phyloP scores from a whole-genome alignment of 92 coral and sea anemone genomes.

The Muricea muricata region DNA sequence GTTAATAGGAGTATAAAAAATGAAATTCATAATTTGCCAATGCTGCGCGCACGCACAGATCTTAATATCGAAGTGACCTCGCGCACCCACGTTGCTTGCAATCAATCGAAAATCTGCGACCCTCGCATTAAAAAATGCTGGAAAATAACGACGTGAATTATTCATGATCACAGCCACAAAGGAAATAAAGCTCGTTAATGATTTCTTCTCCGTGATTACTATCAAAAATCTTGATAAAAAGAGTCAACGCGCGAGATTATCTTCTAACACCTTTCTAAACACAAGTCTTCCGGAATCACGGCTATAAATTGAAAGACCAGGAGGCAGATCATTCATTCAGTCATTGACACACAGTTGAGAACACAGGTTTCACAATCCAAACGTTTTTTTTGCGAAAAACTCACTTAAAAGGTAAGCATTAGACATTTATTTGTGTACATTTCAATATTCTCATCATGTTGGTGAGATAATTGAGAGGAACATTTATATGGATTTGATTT shows the following conservation, averaged over 20 bases:
- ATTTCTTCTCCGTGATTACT: neutral
- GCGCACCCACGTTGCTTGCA: neutral
- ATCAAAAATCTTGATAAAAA: constrained; percentile 11
- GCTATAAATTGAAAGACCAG: constrained; percentile 1
- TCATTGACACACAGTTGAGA: neutral
- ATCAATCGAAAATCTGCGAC: neutral
- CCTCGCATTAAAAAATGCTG: neutral
- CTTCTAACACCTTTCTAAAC: neutral
- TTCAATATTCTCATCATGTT: neutral
- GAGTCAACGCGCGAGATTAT: neutral
- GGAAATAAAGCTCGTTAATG: constrained; percentile 5
- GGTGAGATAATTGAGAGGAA: neutral
- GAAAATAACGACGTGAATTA: neutral
- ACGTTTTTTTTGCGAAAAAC: too few relatives aligned
- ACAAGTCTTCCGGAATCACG: constrained; percentile 7
- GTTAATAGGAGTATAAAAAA: constrained; percentile 3
- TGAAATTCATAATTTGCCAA: neutral
- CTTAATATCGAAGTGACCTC: neutral
- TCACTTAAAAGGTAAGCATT: neutral
- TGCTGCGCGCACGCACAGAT: neutral
- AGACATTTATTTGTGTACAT: neutral
- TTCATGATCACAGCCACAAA: constrained; percentile 19
- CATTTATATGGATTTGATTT: neutral
- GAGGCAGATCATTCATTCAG: neutral
- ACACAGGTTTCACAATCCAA: neutral